Evolutionary conservation across 2,888 invertebrate species (phyloP), one percentile per base, ranked within the genome.

Genomic region (Coelinius sp.): DNA sequence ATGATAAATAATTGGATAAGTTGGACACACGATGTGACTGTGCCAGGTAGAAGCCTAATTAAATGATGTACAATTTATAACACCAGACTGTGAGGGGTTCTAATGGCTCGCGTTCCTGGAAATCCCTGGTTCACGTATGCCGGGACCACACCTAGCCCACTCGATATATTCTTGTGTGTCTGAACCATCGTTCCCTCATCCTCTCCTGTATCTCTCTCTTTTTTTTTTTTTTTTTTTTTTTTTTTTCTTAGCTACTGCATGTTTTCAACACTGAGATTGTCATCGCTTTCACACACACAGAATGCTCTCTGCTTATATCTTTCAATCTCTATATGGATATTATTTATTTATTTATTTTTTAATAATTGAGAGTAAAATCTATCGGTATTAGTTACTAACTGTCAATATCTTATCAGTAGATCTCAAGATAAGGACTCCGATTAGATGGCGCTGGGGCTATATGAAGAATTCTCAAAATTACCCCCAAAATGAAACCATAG

Each of bases 21-120:
- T 20, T 46, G 14, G 17, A 56, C 59, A 63, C 41, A 62, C 46
- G 44, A 38, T 46, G 41, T 6, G 67, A 46, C 59, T 63, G 52
- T 38, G 49, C 35, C 53, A 46, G 65, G 69, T 67, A 75, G 73
- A 71, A 76, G 84, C 86, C 87, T 87, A 87, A 87, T 87, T 87
- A 87, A 87, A 87, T 86, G 86, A 87, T 87, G 87, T 87, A 86
- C 85, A 86, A 87, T 87, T 87, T 87, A 87, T 87, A 87, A 87
- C 86, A 85, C 87, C 85, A 86, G 84, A 80, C 82, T 41, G 24
- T 81, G 82, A 85, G 82, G 63, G 85, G 85, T 85, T n/a, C 85
- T 87, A 87, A 87, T 86, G 87, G 87, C 84, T 85, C 84, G 83
- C 87, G 86, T 87, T 87, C 87, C 78, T 86, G 87, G 87, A 87